Evolutionary conservation across 1,140 invertebrate genomes (phyloP).

Genomic region (Caerostris darwini): DNA sequence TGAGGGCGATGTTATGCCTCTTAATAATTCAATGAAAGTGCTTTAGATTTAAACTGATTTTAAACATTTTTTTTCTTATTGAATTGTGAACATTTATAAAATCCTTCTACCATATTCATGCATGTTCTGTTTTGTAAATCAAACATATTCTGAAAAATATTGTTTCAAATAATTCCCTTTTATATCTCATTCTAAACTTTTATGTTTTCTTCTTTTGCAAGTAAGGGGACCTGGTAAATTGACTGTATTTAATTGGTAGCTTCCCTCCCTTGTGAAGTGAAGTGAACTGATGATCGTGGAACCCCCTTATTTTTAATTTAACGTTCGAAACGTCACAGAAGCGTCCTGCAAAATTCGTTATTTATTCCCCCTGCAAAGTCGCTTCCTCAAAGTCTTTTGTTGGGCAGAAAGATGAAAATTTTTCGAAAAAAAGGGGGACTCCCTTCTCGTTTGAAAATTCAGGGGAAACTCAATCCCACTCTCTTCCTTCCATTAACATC

Average conservation of each 20-base stretch:
- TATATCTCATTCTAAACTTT: not conserved
- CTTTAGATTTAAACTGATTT: too few species aligned
- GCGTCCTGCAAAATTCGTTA: constrained; percentile 31
- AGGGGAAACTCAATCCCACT: not conserved
- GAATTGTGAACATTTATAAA: too few species aligned
- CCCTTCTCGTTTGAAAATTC: constrained; percentile 14
- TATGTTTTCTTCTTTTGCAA: not conserved
- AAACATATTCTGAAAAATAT: not conserved
- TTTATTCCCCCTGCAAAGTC: constrained; percentile 16
- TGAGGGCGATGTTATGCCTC: too few species aligned
- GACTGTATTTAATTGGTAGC: constrained; percentile 34
- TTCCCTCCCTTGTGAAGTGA: too few species aligned
- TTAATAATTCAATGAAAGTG: too few species aligned
- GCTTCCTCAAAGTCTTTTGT: constrained; percentile 49
- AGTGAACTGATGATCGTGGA: not conserved
- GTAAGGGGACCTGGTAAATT: not conserved
- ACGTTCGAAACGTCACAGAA: not conserved
- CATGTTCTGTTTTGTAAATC: not conserved
- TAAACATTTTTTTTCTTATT: too few species aligned
- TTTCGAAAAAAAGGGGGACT: constrained; percentile 45
- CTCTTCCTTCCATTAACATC: constrained; percentile 1
- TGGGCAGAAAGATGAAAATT: constrained; percentile 44
- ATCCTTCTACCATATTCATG: too few species aligned
- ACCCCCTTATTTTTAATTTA: constrained; percentile 46
- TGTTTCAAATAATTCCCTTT: not conserved